Evolutionary conservation across 1,140 invertebrate genomes (phyloP), one percentile per base, ranked within the genome.

Genomic region (Drosophila pseudoananassae): DNA sequence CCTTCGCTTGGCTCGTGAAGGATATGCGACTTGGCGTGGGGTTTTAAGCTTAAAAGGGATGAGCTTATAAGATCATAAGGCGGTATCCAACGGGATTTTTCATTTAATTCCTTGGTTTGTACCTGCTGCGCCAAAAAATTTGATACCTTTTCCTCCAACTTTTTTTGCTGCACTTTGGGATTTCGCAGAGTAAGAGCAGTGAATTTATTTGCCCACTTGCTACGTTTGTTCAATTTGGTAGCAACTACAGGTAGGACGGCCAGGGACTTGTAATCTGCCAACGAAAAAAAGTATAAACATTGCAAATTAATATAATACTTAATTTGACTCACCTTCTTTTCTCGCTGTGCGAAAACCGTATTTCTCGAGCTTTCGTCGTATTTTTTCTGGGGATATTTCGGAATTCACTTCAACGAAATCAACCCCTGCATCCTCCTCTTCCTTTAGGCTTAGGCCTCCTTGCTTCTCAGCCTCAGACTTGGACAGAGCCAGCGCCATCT

Each of bases 191-290:
- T 91, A 5, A 91, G 58, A 0, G 89, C 51, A 5, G 90, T 92
- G 49, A 91, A 91, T 66, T 87, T 90, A 47, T 91, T 90, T 7
- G 89, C 80, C 89, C 89, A 90, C 15, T 83, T 87, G 20, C 54
- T 49, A 36, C 78, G 87, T 12, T 68, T 65, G 5, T 53, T 47
- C 2, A 78, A 69, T 4, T 68, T 81, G 4, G 27, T 38, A 5
- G 40, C 1, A 0, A 54, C 27, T 8, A 53, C 70, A 9, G 76
- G 58, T 23, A 75, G 3, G 4, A 72, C 53, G 0, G 54, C 72
- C 29, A 78, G 36, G 2, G 72, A 31, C 5, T 78, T 87, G 55
- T 91, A 91, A 49, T 83, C 90, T 91, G 10, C 14, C 27, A 12
- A n/a, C 1, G 9, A 9, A 36, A 12, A 12, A 6, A 43, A 7